Evolutionary conservation across 2,113 vertebrate species (phyloP), one percentile per base, ranked within the genome.

Genomic region (Maccullochella peelii): DNA sequence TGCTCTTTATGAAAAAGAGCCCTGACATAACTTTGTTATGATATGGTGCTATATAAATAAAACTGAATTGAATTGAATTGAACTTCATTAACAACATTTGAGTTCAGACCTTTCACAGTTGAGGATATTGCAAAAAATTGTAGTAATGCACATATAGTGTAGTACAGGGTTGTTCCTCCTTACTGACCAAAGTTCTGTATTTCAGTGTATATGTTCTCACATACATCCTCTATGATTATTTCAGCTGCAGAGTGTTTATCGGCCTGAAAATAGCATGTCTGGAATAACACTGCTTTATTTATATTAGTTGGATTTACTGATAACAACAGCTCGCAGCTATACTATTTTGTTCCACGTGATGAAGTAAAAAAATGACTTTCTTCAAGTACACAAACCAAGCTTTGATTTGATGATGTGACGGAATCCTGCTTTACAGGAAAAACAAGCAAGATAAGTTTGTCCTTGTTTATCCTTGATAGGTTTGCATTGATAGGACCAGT

Each of bases 371-470:
- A 4, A 5, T 42, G 11, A 57, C 5, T 15, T 50, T 33, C 0
- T 15, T 42, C 57, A 36, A n/a, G 1, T 25, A 11, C 9, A 36
- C 8, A 82, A 44, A 73, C 44, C 11, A 42, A 61, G 2, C 49
- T 72, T 47, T 25, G 27, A 50, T 40, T 15, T 47, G 30, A 61
- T 42, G 30, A n/a, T 70, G 36, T 1, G 5, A 69, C n/a, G 20
- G 1, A 36, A 30, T 61, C n/a, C 11, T 30, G 33, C 25, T n/a
- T 70, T 21, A 36, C 14, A 36, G 47, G 47, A 21, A 63, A 77
- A 62, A 70, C 36, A 47, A 3, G 68, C 42, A 67, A 42, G 47
- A 78, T 54, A 52, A 76, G 54, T 79, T 75, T 1, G 30, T 73
- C 61, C 77, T 7, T 36, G 54, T 79, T 75, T 1, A n/a, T 73